Conservation (phyloP, 2,888 invertebrate species). For the Brachyptera putata region DNA sequence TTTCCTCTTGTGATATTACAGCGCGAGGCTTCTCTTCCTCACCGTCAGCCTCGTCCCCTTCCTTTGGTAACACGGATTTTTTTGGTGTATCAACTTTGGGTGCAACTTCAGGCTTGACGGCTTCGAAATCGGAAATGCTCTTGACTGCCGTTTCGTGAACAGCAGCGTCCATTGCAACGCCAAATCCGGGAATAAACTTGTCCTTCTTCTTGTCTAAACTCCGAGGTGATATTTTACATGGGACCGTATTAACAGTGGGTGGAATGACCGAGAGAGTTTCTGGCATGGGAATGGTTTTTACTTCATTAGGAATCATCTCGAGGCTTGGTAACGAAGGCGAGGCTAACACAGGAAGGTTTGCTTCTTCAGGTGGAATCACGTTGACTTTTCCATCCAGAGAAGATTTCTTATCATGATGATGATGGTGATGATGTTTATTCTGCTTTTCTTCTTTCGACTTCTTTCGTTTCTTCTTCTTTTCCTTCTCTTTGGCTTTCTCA, state of each 20-base stretch:
- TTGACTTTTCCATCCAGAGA: constrained; percentile 25
- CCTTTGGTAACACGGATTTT: constrained; percentile 43
- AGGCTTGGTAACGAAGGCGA: constrained; percentile 27
- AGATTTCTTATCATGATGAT: constrained; percentile 52
- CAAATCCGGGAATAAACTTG: constrained; percentile 63
- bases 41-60: constrained; percentile 52
- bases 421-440: constrained; percentile 63
- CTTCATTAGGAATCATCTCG: constrained; percentile 16
- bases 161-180: constrained; percentile 63
- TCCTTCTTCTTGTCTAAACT: constrained; percentile 50
- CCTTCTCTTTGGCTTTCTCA: constrained; percentile 64
- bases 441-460: constrained; percentile 74
- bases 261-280: constrained; percentile 15
- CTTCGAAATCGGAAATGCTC: constrained; percentile 58
- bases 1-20: constrained; percentile 86
- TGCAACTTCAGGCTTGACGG: constrained; percentile 32
- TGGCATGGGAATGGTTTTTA: not conserved
- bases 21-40: constrained; percentile 72
- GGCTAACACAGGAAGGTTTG: constrained; percentile 15
- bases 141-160: constrained; percentile 77
- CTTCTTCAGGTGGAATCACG: constrained; percentile 24
- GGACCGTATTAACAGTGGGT: not conserved
- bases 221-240: constrained; percentile 1
- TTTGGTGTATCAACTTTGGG: constrained; percentile 39
- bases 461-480: constrained; percentile 81